Evolutionary conservation across 2,113 vertebrate genomes (phyloP).

Genomic region (Neomonachus schauinslandi): DNA sequence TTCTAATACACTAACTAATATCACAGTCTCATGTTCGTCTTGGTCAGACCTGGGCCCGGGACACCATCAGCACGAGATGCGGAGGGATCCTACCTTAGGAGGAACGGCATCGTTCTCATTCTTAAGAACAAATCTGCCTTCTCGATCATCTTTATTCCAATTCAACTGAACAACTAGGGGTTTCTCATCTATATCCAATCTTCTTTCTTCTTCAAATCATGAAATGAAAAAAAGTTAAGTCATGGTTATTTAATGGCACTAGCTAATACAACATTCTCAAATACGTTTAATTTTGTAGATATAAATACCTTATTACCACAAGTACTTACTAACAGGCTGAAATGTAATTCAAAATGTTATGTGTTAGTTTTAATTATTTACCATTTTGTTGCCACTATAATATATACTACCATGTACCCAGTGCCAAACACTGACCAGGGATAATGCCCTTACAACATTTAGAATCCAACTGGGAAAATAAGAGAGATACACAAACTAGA

Average conservation of each 20-base stretch:
- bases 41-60: neutral
- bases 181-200: slow-evolving; percentile 98
- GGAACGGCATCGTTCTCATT: slow-evolving; percentile 96
- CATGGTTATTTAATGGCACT: slow-evolving; percentile 59
- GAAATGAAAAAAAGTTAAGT: slow-evolving; percentile 53
- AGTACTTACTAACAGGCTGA: no score
- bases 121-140: slow-evolving; percentile 99
- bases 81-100: slow-evolving; percentile 88
- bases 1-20: fast-evolving
- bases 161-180: slow-evolving; percentile 98
- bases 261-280: neutral
- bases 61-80: fast-evolving
- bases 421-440: no score
- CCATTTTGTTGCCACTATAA: neutral
- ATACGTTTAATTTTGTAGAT: neutral
- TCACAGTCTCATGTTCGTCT: no score
- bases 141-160: slow-evolving; percentile 99
- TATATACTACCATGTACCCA: fast-evolving
- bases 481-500: fast-evolving
- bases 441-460: neutral
- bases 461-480: neutral
- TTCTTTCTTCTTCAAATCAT: slow-evolving; percentile 96
- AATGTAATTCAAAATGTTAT: neutral
- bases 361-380: neutral
- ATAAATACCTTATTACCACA: neutral